Percentiles rank a stretch among this genome's conserved stretches.
Evolutionary conservation across 2,113 vertebrate species (phyloP).

Genomic region (Cheilinus undulatus): DNA sequence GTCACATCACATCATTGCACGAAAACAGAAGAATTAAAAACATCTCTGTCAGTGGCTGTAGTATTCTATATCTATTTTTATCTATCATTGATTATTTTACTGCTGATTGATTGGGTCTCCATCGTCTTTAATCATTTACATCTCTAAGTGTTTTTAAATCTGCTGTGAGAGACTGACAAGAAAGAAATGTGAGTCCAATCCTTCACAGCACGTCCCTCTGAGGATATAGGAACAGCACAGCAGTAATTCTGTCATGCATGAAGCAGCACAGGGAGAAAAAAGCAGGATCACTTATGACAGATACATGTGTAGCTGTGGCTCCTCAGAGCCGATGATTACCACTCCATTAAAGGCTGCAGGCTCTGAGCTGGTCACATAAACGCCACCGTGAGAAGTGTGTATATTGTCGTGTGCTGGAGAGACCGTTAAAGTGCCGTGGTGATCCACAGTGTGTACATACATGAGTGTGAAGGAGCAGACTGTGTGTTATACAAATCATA

Average conservation of each 20-base stretch:
- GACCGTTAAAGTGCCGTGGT: conserved; percentile 55
- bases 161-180: neutral
- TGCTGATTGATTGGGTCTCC: no score
- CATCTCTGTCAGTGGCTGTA: no score
- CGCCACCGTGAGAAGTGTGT: conserved; percentile 1
- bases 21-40: no score
- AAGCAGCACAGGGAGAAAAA: neutral
- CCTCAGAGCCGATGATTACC: conserved; percentile 38
- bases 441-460: conserved; percentile 33
- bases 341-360: conserved; percentile 32
- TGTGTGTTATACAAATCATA: conserved; percentile 28
- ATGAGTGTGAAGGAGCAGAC: conserved; percentile 5
- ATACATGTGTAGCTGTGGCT: conserved; percentile 44
- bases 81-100: no score
- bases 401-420: conserved; percentile 3
- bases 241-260: conserved; percentile 13
- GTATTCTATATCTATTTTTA: no score
- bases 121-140: neutral
- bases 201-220: conserved; percentile 10
- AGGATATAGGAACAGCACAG: neutral
- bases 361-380: conserved; percentile 51
- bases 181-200: neutral
- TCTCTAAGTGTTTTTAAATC: neutral
- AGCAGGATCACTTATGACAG: conserved; percentile 1
- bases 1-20: no score